phyloP scores from a whole-genome alignment of 53 echinoderm and acorn worm species.

The Astropecten irregularis region DNA sequence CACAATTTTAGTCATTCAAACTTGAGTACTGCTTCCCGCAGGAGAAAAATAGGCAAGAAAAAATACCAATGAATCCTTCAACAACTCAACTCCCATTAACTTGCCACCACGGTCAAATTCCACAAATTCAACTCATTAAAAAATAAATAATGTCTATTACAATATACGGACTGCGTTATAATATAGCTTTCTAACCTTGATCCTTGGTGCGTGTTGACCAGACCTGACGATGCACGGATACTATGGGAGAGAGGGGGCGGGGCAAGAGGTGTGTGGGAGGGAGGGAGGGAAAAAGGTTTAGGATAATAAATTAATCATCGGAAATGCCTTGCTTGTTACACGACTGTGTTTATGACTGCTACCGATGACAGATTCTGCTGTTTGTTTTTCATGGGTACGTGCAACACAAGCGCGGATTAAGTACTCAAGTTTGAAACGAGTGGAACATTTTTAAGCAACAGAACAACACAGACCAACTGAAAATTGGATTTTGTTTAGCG shows the following conservation, averaged over 20 bases:
- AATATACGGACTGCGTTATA: too few species aligned
- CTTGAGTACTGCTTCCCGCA: slow-evolving; percentile 12
- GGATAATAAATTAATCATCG: slow-evolving; percentile 46
- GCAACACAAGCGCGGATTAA: slow-evolving; percentile 14
- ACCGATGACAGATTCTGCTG: neutral
- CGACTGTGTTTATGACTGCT: neutral
- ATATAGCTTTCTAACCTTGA: slow-evolving; percentile 26
- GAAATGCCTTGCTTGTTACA: neutral
- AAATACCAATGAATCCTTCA: slow-evolving; percentile 4
- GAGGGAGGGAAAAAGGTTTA: slow-evolving; percentile 16
- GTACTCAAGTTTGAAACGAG: slow-evolving; percentile 42
- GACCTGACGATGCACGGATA: slow-evolving; percentile 48
- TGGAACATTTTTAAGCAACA: too few species aligned
- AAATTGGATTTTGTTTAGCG: too few species aligned
- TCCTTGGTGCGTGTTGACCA: slow-evolving; percentile 50
- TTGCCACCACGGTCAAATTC: slow-evolving; percentile 18
- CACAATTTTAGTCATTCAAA: too few species aligned
- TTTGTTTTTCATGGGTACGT: neutral
- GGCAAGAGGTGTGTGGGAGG: too few species aligned
- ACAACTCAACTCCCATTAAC: neutral
- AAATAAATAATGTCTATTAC: neutral
- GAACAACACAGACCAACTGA: too few species aligned
- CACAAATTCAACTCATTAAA: slow-evolving; percentile 12
- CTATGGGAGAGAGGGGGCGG: neutral
- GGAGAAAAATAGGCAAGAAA: too few species aligned